Base-by-base conservation (phyloP, 2,113 vertebrate species). In the Hiodon tergisus region DNA sequence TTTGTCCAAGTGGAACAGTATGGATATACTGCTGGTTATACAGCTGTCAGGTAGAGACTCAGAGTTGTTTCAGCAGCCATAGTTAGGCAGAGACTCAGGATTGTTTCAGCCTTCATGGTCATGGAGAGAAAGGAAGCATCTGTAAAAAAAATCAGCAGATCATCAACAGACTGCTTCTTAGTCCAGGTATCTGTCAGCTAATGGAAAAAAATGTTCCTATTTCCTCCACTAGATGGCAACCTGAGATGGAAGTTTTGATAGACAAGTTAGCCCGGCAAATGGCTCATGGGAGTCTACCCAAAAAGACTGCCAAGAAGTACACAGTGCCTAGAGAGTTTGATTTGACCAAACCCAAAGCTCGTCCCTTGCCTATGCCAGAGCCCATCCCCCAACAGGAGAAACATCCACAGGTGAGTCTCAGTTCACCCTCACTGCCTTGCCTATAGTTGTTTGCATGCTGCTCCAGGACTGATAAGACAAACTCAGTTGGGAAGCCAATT, bases 291-390 rank as follows among this genome's bases (percentile, higher is more conserved):
- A 53, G 60, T 54, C 63, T 71, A 52, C 16, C 67, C n/a, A 81
- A 83, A 62, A 95, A 91, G 87, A 46, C 73, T 17, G 46, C 72
- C 51, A 71, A 76, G 0, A 93, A 78, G 76, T 84, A 81, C 78
- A 98, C 94, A 5, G 72, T 91, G 78, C 92, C 93, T 47, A 86
- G 86, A 81, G 92, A 94, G 81, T 97, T 98, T 85, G 81, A 83
- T 75, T 86, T 99, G 83, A 95, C 90, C 7, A 81, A 84, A 46
- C 88, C 94, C 14, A 94, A 86, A 81, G 89, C 90, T 73, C 90
- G 85, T 0, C 63, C 87, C 72, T 80, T 93, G 69, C 90, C 86
- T 6, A 4, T 86, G 75, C 92, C 93, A 0, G 87, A 92, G 75
- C 83, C 72, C 73, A 88, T 93, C 69, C 91, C 90, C 0, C 65